Evolutionary conservation across 2,113 vertebrate genomes (phyloP).

Genomic region (Rhombomys opimus): DNA sequence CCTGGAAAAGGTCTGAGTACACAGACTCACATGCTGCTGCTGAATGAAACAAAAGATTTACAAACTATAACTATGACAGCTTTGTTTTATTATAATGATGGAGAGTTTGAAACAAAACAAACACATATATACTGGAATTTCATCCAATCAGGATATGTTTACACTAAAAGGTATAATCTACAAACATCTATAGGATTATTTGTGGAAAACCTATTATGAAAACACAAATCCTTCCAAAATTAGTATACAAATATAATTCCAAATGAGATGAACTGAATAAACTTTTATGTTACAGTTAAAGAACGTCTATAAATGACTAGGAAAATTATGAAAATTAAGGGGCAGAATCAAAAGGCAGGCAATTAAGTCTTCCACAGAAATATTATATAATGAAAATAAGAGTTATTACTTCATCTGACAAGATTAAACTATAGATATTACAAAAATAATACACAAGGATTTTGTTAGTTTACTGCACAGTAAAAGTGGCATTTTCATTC

Average conservation of each 20-base stretch:
- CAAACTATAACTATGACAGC: background rate
- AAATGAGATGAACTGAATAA: background rate
- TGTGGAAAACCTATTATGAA: background rate
- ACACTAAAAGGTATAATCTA: background rate
- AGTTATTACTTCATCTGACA: conserved; percentile 37
- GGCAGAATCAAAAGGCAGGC: background rate
- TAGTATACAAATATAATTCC: conserved; percentile 20
- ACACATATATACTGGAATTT: background rate
- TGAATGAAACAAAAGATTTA: background rate
- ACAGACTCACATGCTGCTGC: background rate
- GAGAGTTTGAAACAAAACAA: background rate
- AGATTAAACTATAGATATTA: background rate
- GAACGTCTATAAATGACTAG: background rate
- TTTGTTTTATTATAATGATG: background rate
- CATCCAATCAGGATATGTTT: background rate
- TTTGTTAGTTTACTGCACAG: background rate
- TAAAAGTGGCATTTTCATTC: conserved; percentile 25
- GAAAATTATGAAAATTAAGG: background rate
- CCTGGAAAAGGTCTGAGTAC: background rate
- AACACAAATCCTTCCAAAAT: conserved; percentile 46
- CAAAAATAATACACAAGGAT: conserved; percentile 27
- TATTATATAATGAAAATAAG: background rate
- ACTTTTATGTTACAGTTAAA: conserved; percentile 6
- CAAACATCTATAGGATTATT: background rate
- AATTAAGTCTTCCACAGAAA: background rate